Conservation (phyloP, 2,113 vertebrate genomes). For the Pollimyrus isidori region DNA sequence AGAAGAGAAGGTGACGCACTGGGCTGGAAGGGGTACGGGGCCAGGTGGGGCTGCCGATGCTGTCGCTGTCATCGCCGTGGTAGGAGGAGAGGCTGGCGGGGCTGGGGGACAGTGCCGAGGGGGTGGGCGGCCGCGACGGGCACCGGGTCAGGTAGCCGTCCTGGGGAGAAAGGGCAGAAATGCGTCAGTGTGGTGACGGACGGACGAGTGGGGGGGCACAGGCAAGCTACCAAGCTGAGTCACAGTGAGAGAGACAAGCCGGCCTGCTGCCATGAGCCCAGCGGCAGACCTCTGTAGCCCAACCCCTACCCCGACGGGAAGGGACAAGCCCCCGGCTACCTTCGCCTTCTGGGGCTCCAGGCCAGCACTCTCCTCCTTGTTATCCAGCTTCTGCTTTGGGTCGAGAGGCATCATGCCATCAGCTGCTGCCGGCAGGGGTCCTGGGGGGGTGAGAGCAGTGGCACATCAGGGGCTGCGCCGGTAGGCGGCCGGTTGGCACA, state of each 20-base stretch:
- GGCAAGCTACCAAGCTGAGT: neutral
- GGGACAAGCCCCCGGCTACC: slow-evolving; percentile 58
- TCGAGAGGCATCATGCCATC: slow-evolving; percentile 76
- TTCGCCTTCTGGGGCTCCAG: slow-evolving; percentile 82
- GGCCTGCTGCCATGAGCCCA: neutral
- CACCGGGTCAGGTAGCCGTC: slow-evolving; percentile 87
- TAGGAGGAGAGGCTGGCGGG: slow-evolving; percentile 94
- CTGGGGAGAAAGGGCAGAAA: slow-evolving; percentile 47
- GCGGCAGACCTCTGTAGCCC: too few species aligned
- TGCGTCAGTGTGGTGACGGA: slow-evolving; percentile 24
- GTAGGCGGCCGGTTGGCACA: too few species aligned
- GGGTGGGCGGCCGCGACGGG: slow-evolving; percentile 84
- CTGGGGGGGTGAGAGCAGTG: slow-evolving; percentile 45
- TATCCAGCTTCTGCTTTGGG: slow-evolving; percentile 69
- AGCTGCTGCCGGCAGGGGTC: slow-evolving; percentile 67
- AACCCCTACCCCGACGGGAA: neutral
- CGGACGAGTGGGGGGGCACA: too few species aligned
- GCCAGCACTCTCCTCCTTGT: slow-evolving; percentile 72
- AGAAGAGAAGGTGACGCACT: slow-evolving; percentile 59
- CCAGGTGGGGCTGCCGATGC: slow-evolving; percentile 95
- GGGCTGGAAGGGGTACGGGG: slow-evolving; percentile 93
- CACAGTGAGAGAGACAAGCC: neutral
- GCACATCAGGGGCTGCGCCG: too few species aligned
- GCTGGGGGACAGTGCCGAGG: slow-evolving; percentile 90
- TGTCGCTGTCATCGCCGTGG: slow-evolving; percentile 93